phyloP scores from a whole-genome alignment of 2,888 invertebrate genomes.

The Thysanoteuthis rhombus region DNA sequence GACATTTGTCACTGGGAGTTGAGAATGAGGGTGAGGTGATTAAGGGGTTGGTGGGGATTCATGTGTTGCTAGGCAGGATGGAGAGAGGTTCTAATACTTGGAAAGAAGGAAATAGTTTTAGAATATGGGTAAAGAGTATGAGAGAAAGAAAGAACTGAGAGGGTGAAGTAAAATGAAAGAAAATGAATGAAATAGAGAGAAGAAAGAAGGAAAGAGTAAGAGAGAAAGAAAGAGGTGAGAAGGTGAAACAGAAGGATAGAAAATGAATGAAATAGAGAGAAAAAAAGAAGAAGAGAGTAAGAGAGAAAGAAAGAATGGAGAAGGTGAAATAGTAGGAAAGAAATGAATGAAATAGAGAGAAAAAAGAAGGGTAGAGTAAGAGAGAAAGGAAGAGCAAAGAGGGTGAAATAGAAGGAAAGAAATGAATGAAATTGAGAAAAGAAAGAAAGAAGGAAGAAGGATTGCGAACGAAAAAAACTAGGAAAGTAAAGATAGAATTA shows the following conservation, averaged over 20 bases:
- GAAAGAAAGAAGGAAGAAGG: neutral
- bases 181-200: too few relatives aligned
- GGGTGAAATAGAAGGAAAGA: neutral
- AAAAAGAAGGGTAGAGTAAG: neutral
- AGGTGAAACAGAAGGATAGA: neutral
- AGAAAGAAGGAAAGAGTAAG: too few relatives aligned
- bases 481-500: neutral
- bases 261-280: neutral
- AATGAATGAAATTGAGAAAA: neutral
- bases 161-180: neutral
- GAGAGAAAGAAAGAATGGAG: neutral
- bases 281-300: too few relatives aligned
- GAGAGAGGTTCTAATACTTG: neutral
- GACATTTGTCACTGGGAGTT: neutral
- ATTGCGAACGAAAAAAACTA: neutral
- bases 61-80: constrained; percentile 12
- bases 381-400: neutral
- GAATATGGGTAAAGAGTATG: neutral
- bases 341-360: neutral
- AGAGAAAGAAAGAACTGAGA: neutral
- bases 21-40: neutral
- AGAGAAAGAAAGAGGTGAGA: neutral
- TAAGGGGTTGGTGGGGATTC: neutral
- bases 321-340: neutral
- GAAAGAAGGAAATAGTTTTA: too few relatives aligned